Base-by-base conservation (phyloP, 1,140 invertebrate genomes). In the Drosophila neocordata region DNA sequence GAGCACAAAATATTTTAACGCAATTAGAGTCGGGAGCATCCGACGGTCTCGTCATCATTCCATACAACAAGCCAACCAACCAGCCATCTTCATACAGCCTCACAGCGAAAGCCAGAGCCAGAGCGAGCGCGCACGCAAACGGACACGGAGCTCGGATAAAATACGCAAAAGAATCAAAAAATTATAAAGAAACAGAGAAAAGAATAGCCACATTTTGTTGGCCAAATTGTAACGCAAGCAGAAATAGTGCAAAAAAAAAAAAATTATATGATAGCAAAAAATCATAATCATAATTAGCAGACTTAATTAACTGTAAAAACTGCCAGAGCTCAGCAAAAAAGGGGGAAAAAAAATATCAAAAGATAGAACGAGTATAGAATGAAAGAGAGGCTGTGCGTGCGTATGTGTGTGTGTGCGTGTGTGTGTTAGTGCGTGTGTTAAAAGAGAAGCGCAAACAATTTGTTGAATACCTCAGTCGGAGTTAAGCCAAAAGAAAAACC, bases 1-100 rank as follows among this genome's bases (percentile, higher is more conserved):
- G 81, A 85, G 82, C 82, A 78, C 55, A 77, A 85, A 85, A 85
- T 85, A 85, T 85, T 85, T 85, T 85, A 85, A 85, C 82, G 82
- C 82, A 85, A 85, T 87, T 88, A 87, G 79, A 88, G 79, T 75
- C 78, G 70, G 62, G 35, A 75, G 68, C 76, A 75, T 65, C 53
- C 53, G 56, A 60, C 55, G 55, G 66, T 56, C 37, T 37, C 63
- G 51, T 35, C 51, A 41, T 18, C 62, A 41, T 20, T 35, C 12
- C 31, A 27, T 13, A 3, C 41, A 57, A 15, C 55, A 34, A 41
- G 37, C 64, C 64, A 66, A 27, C 58, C 51, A 62, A 55, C 35
- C 69, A 67, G 66, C 68, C 79, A 65, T 74, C 51, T 24, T 35
- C 41, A 48, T 15, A 48, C 41, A 48, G 51, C 12, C 31, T 56